Conservation (phyloP, 2,797 vertebrate genomes). For the Gymnoscopelus microlampas region DNA sequence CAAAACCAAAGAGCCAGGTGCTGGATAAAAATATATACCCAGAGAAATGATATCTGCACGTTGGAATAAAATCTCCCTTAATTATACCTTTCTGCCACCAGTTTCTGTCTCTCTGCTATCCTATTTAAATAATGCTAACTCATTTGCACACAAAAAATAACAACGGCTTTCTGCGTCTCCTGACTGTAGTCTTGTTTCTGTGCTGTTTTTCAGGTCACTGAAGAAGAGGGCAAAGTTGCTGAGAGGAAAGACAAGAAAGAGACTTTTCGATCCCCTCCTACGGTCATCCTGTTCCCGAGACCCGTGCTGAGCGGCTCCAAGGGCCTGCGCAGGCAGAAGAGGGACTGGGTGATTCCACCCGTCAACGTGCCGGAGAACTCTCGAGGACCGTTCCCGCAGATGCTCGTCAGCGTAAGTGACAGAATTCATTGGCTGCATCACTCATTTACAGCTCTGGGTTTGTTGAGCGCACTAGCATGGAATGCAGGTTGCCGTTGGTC, state of each 20-base stretch:
- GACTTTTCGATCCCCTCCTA: constrained; percentile 63
- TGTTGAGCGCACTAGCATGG: constrained; percentile 37
- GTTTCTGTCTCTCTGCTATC: no score
- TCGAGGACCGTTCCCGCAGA: constrained; percentile 94
- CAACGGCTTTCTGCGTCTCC: background rate
- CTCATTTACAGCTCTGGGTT: constrained; percentile 54
- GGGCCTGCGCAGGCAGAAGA: constrained; percentile 89
- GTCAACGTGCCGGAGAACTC: constrained; percentile 98
- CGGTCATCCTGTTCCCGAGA: constrained; percentile 83
- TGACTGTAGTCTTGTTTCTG: constrained; percentile 35
- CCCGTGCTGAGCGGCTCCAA: constrained; percentile 71
- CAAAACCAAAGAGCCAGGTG: no score
- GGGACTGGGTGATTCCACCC: constrained; percentile 98
- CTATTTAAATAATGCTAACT: no score
- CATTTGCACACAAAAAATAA: no score
- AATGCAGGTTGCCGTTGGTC: background rate
- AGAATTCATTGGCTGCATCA: constrained; percentile 40
- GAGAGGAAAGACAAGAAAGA: constrained; percentile 50
- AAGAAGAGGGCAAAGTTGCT: constrained; percentile 58
- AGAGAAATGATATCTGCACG: no score
- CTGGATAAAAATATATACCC: no score
- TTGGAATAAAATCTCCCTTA: no score
- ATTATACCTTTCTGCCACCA: no score
- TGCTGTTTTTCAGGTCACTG: constrained; percentile 71
- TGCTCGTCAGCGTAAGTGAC: constrained; percentile 94